Evolutionary conservation across 2,888 invertebrate species (phyloP).

Genomic region (Zhuqinia jingwanae): DNA sequence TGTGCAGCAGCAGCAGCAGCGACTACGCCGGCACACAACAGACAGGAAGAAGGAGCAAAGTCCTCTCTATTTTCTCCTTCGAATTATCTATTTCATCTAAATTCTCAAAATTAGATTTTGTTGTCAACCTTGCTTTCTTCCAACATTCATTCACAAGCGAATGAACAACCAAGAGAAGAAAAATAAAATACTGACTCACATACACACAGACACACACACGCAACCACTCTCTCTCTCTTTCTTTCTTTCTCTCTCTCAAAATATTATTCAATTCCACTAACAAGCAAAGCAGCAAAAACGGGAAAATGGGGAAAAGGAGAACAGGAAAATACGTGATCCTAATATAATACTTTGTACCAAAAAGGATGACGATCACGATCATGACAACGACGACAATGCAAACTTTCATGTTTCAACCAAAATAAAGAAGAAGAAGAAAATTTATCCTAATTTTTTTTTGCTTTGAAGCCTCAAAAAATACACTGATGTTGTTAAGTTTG

Average conservation of each 20-base stretch:
- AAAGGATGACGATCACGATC: not conserved
- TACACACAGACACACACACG: not conserved
- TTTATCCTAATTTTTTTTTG: too few relatives aligned
- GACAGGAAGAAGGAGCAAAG: too few relatives aligned
- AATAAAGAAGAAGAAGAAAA: not conserved
- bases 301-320: not conserved
- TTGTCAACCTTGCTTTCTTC: conserved; percentile 65
- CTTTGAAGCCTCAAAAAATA: not conserved
- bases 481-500: not conserved
- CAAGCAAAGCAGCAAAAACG: conserved; percentile 11
- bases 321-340: conserved; percentile 10
- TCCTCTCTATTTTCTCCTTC: conserved; percentile 67
- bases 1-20: not conserved
- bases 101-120: conserved; percentile 78
- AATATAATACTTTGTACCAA: not conserved
- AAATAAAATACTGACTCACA: conserved; percentile 16
- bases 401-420: not conserved
- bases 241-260: not conserved
- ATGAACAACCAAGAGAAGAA: not conserved
- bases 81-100: conserved; percentile 79
- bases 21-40: too few relatives aligned
- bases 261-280: conserved; percentile 30
- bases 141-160: conserved; percentile 27
- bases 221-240: not conserved
- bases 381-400: not conserved